Evolutionary conservation across 1,140 invertebrate species (phyloP).

Genomic region (Drosophila nannoptera): DNA sequence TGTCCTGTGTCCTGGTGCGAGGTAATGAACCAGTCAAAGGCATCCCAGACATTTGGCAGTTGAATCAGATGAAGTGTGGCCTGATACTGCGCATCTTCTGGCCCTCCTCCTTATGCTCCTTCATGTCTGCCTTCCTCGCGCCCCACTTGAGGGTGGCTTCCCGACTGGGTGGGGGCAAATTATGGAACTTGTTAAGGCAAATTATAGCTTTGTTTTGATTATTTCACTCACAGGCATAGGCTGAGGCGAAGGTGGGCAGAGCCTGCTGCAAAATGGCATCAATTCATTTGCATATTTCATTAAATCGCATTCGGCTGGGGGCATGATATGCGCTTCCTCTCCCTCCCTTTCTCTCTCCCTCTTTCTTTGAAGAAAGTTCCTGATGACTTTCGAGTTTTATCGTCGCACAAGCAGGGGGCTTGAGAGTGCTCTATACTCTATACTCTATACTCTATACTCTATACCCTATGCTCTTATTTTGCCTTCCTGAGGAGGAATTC

Average conservation of each 20-base stretch:
- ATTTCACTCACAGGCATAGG: constrained; percentile 35
- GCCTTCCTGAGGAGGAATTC: neutral
- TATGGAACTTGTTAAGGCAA: constrained; percentile 73
- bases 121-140: neutral
- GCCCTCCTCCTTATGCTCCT: too few species aligned
- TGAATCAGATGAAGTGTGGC: neutral
- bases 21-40: constrained; percentile 20
- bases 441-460: too few species aligned
- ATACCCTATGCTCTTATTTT: too few species aligned
- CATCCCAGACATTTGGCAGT: constrained; percentile 11
- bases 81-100: too few species aligned
- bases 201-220: constrained; percentile 75
- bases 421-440: too few species aligned
- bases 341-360: neutral
- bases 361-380: neutral
- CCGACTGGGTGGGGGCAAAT: constrained; percentile 47
- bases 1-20: constrained; percentile 4
- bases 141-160: constrained; percentile 45
- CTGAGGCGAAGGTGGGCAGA: constrained; percentile 24
- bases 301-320: constrained; percentile 30
- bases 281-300: constrained; percentile 69
- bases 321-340: constrained; percentile 4
- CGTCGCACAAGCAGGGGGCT: neutral
- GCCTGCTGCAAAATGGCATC: constrained; percentile 58
- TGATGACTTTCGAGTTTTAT: constrained; percentile 21